Conservation (phyloP, 2,113 vertebrate genomes). For the Falco punctatus region DNA sequence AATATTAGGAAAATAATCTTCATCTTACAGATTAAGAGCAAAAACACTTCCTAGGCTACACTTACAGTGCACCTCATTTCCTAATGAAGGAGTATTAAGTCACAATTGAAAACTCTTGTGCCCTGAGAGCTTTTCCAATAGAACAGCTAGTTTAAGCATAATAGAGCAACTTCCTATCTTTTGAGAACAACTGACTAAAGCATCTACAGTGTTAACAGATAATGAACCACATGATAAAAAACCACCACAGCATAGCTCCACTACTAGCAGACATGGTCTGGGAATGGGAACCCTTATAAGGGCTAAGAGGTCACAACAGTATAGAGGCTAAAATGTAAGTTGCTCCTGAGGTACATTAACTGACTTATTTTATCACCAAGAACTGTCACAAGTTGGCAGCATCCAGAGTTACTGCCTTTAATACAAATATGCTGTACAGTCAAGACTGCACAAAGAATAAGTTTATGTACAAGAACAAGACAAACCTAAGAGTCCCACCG, state of each 20-base stretch:
- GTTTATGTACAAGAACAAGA: background rate
- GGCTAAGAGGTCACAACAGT: background rate
- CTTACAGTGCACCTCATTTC: background rate
- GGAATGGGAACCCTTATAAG: background rate
- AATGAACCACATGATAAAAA: background rate
- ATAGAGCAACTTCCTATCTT: background rate
- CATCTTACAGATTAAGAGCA: background rate
- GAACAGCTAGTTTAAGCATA: background rate
- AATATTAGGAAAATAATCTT: background rate
- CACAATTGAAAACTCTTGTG: background rate
- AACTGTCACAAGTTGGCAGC: background rate
- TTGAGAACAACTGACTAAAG: background rate
- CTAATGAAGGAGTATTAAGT: background rate
- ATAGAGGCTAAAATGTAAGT: background rate
- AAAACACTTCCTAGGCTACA: background rate
- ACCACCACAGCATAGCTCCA: background rate
- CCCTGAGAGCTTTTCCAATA: background rate
- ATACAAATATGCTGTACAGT: background rate
- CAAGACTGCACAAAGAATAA: background rate
- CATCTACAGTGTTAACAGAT: background rate
- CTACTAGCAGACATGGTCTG: background rate
- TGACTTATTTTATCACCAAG: background rate
- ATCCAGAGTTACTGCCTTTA: background rate
- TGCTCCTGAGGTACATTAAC: background rate
- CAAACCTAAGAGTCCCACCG: background rate